These are phyloP conservation scores for Daboia siamensis DNA, from an alignment of 2,113 vertebrate genomes.

Conservation along the genomic window DNA sequence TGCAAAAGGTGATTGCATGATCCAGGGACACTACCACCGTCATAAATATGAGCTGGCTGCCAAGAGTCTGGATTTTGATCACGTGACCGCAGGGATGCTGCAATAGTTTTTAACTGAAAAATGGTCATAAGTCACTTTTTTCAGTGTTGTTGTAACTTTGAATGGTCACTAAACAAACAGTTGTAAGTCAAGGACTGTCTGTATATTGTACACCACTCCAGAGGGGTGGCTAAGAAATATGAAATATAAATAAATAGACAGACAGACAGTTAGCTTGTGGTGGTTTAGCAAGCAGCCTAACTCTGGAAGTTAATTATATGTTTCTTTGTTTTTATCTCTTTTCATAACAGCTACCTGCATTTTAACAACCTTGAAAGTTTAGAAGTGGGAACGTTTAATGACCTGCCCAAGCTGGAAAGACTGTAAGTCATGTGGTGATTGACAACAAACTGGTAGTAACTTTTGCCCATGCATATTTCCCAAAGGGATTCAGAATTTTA, in stretches of 20 bases:
- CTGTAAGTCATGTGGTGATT: slow-evolving; percentile 75
- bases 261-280: neutral
- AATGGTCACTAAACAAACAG: neutral
- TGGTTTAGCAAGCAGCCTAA: too few species aligned
- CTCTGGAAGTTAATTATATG: neutral
- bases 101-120: neutral
- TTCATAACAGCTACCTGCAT: slow-evolving; percentile 82
- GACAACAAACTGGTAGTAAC: neutral
- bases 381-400: slow-evolving; percentile 82
- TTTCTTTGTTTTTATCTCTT: neutral
- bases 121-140: neutral
- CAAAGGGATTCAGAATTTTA: neutral
- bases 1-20: neutral
- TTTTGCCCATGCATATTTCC: neutral
- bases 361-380: slow-evolving; percentile 89
- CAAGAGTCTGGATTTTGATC: neutral
- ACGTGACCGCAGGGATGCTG: neutral
- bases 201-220: neutral
- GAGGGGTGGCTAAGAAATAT: neutral
- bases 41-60: neutral
- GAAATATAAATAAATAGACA: neutral
- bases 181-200: neutral
- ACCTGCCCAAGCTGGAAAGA: slow-evolving; percentile 87
- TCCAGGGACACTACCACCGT: neutral
- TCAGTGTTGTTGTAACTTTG: neutral